These are phyloP conservation scores for Troilus luridus DNA, from an alignment of 2,888 invertebrate species.

Conservation along the genomic window DNA sequence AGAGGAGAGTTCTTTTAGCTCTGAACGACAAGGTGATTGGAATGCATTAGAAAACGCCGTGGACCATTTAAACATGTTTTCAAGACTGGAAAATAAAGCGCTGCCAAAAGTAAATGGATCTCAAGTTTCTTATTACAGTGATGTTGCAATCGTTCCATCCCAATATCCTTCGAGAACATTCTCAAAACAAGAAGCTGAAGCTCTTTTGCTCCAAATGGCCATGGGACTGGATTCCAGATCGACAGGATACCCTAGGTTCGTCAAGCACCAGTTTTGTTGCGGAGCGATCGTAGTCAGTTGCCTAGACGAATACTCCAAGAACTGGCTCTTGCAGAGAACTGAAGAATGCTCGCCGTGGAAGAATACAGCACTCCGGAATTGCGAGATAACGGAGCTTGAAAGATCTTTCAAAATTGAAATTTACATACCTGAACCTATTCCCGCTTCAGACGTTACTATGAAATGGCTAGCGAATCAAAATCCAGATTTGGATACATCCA, in stretches of 20 bases:
- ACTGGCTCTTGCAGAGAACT: not conserved
- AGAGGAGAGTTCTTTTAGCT: not conserved
- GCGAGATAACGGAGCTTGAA: not conserved
- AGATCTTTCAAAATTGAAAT: not conserved
- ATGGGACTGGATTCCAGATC: not conserved
- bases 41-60: not conserved
- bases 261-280: not conserved
- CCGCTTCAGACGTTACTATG: not conserved
- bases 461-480: not conserved
- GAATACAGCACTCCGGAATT: not conserved
- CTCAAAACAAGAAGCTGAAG: not conserved
- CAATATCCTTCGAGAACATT: not conserved
- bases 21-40: not conserved
- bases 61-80: not conserved
- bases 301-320: not conserved
- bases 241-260: not conserved
- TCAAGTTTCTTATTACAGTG: not conserved
- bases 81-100: not conserved
- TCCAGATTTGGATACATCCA: not conserved
- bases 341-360: not conserved
- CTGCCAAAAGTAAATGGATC: not conserved
- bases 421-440: not conserved
- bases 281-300: not conserved
- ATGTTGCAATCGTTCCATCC: not conserved
- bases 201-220: not conserved